A percentile compares a stretch with the other conserved stretches of the same genome.
These are phyloP conservation scores for Mythimna pallens DNA, from an alignment of 2,888 invertebrate species.

Conservation along the genomic window DNA sequence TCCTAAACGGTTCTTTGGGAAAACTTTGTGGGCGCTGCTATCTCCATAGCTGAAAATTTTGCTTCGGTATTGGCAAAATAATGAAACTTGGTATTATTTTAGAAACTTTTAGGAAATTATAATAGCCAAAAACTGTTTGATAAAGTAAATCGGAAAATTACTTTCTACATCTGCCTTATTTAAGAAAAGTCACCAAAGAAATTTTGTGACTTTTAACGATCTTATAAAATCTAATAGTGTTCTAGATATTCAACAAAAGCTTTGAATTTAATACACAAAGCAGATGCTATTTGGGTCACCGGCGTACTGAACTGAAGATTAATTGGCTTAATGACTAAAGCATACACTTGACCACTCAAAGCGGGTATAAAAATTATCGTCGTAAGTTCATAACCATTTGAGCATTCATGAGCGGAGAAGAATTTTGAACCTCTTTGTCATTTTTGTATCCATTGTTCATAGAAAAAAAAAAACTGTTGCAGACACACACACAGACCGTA, in stretches of 20 bases:
- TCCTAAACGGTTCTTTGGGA: constrained; percentile 3
- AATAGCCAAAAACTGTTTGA: constrained; percentile 1
- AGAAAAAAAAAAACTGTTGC: too few species aligned
- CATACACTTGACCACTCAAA: constrained; percentile 70
- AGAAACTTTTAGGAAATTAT: constrained; percentile 6
- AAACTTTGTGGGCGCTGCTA: constrained; percentile 25
- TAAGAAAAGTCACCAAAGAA: neutral
- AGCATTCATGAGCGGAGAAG: constrained; percentile 10
- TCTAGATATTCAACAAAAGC: constrained; percentile 26
- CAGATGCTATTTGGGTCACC: constrained; percentile 66
- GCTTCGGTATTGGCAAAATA: constrained; percentile 8
- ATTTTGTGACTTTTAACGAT: constrained; percentile 2
- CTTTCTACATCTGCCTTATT: neutral
- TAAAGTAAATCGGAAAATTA: constrained; percentile 20
- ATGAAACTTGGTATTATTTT: constrained; percentile 12
- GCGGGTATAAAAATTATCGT: constrained; percentile 48
- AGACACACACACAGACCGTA: too few species aligned
- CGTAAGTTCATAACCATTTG: constrained; percentile 29
- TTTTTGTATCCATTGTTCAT: neutral
- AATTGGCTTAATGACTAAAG: constrained; percentile 79
- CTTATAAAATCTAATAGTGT: neutral
- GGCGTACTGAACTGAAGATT: constrained; percentile 67
- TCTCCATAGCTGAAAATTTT: constrained; percentile 15
- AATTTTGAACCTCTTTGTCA: constrained; percentile 21
- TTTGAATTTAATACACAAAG: constrained; percentile 60